A percentile compares a stretch with the other conserved stretches of the same genome.
These are phyloP conservation scores for Phrynocephalus vlangalii DNA, from an alignment of 2,797 vertebrate species.

Conservation along the genomic window DNA sequence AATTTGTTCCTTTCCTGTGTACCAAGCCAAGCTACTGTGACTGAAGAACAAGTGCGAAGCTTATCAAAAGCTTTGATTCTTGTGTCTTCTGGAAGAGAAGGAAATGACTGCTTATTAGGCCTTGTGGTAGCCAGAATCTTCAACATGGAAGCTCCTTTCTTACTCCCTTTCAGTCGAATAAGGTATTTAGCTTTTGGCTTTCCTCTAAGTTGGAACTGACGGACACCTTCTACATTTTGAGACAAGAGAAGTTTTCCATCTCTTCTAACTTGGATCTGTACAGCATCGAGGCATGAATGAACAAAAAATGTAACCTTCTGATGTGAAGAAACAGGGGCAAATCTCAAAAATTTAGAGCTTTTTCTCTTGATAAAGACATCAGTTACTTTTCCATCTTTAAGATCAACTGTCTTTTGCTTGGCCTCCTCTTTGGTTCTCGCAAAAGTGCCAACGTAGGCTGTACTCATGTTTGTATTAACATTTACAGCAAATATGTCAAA, in stretches of 20 bases:
- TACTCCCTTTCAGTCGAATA: conserved; percentile 90
- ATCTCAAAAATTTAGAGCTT: conserved; percentile 90
- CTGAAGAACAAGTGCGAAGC: conserved; percentile 93
- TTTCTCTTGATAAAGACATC: conserved; percentile 95
- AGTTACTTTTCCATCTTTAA: conserved; percentile 94
- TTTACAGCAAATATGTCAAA: conserved; percentile 96
- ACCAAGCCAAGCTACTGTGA: conserved; percentile 96
- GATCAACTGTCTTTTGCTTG: conserved; percentile 91
- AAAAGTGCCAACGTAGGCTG: conserved; percentile 94
- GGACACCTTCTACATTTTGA: conserved; percentile 91
- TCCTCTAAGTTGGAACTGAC: conserved; percentile 93
- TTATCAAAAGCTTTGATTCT: conserved; percentile 97
- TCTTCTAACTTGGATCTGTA: conserved; percentile 93
- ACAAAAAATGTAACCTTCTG: conserved; percentile 92
- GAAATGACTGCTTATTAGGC: conserved; percentile 92
- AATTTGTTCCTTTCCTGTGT: conserved; percentile 98
- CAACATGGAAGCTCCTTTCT: conserved; percentile 91
- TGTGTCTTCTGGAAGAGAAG: conserved; percentile 94
- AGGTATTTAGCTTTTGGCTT: conserved; percentile 97
- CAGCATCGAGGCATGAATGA: conserved; percentile 90
- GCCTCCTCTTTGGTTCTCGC: conserved; percentile 96
- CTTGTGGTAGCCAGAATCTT: conserved; percentile 92
- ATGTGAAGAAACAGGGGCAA: conserved; percentile 94
- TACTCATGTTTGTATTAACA: conserved; percentile 91
- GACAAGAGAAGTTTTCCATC: conserved; percentile 93